These are phyloP conservation scores for Brevimyrus niger DNA, from an alignment of 2,113 vertebrate genomes.

Conservation along the genomic window DNA sequence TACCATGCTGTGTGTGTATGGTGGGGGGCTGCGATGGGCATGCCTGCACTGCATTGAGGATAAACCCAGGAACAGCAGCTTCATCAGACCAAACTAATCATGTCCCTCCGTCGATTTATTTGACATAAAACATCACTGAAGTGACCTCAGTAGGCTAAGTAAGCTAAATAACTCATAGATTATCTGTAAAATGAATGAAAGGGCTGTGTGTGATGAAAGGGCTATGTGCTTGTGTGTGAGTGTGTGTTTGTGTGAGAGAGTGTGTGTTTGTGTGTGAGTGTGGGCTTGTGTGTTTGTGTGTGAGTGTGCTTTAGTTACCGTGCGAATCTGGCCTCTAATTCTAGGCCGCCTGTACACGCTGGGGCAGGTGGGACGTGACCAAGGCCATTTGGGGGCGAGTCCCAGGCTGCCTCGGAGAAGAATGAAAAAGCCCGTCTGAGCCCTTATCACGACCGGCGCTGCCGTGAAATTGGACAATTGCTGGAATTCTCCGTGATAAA, in stretches of 20 bases:
- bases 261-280: not conserved
- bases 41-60: conserved; percentile 62
- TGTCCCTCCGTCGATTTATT: conserved; percentile 64
- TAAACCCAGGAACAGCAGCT: conserved; percentile 58
- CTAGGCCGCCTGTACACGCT: not conserved
- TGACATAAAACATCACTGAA: conserved; percentile 70
- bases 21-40: conserved; percentile 24
- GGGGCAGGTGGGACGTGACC: not conserved
- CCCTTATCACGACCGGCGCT: conserved; percentile 10
- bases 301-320: not conserved
- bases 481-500: conserved; percentile 15
- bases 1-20: not conserved
- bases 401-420: no score
- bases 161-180: conserved; percentile 63
- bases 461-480: conserved; percentile 12
- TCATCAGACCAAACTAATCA: conserved; percentile 76
- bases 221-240: conserved; percentile 16
- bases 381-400: not conserved
- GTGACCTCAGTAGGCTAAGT: conserved; percentile 65
- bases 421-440: not conserved
- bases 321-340: not conserved
- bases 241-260: conserved; percentile 37
- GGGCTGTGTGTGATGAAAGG: conserved; percentile 26
- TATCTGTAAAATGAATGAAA: conserved; percentile 56
- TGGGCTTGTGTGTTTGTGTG: conserved; percentile 48